Conservation (phyloP, 2,113 vertebrate genomes). For the Empidonax traillii region DNA sequence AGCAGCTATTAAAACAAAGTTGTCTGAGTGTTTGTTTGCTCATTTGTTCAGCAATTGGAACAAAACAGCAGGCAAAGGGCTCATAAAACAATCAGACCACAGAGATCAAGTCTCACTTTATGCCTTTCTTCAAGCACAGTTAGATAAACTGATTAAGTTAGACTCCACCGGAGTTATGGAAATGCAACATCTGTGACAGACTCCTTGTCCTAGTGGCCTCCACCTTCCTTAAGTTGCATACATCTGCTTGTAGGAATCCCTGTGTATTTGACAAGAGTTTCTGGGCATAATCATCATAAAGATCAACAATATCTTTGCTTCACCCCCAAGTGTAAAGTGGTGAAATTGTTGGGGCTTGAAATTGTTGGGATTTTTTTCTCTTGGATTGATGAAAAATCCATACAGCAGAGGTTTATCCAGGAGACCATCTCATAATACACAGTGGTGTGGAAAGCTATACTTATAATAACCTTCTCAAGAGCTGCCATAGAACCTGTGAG, state of each 20-base stretch:
- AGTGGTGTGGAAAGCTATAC: not conserved
- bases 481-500: not conserved
- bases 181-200: not conserved
- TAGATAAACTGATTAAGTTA: not conserved
- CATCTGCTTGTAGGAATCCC: not conserved
- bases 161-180: not conserved
- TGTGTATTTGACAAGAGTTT: not conserved
- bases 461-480: not conserved
- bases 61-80: not conserved
- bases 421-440: not conserved
- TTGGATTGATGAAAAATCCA: not conserved
- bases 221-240: not conserved
- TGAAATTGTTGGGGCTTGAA: not conserved
- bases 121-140: not conserved
- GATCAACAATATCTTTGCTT: not conserved
- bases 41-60: not conserved
- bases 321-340: not conserved
- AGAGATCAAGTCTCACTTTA: not conserved
- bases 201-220: not conserved
- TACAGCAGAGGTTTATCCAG: not conserved
- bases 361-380: not conserved
- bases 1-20: not conserved
- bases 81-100: not conserved
- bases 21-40: not conserved
- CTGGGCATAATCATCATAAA: not conserved